These are phyloP conservation scores for Platynereis dumerilii DNA, from an alignment of 2,888 invertebrate genomes.

Conservation along the genomic window DNA sequence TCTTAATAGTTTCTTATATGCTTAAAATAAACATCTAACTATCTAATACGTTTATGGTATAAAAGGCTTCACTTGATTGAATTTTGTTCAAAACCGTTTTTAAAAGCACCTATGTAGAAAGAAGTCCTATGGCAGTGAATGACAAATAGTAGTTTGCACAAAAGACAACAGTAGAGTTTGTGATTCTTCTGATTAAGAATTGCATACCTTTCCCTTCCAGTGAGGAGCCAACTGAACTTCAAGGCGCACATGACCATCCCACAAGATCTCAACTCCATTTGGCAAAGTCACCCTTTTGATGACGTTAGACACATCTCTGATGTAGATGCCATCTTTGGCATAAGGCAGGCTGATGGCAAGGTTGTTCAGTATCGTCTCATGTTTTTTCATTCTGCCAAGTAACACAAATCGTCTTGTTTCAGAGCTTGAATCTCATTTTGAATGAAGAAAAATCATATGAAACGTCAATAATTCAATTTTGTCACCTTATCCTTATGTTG, in stretches of 20 bases:
- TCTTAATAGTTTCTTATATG: no score
- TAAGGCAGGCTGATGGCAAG: constrained; percentile 30
- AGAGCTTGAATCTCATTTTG: neutral
- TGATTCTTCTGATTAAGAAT: neutral
- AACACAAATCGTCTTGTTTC: no score
- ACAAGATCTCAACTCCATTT: constrained; percentile 31
- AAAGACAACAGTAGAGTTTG: no score
- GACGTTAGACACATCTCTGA: constrained; percentile 31
- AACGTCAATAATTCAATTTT: no score
- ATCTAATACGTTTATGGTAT: no score
- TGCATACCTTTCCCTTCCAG: constrained; percentile 27
- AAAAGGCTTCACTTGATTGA: no score
- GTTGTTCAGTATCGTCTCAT: constrained; percentile 24
- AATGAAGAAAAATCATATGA: neutral
- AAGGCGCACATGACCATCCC: constrained; percentile 32
- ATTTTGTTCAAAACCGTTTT: no score
- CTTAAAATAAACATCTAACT: no score
- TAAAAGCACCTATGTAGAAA: no score
- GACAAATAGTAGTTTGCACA: no score
- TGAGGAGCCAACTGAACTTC: constrained; percentile 32
- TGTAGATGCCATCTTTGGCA: constrained; percentile 22
- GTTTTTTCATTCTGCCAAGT: constrained; percentile 28
- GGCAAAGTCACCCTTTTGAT: no score
- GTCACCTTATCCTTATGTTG: constrained; percentile 8
- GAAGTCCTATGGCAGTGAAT: no score